Evolutionary conservation across 2,888 invertebrate genomes (phyloP), one percentile per base, ranked within the genome.

Genomic region (Sesamia inferens): DNA sequence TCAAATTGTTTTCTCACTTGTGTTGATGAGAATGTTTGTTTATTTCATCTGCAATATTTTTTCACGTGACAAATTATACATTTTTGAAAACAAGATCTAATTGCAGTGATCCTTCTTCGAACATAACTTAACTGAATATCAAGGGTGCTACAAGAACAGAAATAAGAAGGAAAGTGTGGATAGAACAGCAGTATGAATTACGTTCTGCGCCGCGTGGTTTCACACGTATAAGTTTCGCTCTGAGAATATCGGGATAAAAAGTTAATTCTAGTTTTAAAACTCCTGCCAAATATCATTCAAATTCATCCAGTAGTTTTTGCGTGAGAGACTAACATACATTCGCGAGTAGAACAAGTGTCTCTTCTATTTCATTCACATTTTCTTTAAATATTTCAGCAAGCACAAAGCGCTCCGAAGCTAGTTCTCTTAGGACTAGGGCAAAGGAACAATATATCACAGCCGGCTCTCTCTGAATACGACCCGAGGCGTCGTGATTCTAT

Each of bases 371-470:
- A 48, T 68, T 48, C 3, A 59, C 14, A 16, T 44, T 78, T 44
- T 22, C 5, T 74, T 54, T 44, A 10, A 57, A 39, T 24, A 68
- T 80, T 92, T 24, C 91, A 96, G 96, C 95, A 97, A 89, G 97
- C 97, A 72, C 97, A 97, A 92, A 97, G 97, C 89, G 97, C 97
- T 14, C 97, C 97, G 51, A 97, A 97, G 90, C 91, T 97, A 74
- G 97, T 96, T 76, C 94, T 92, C 5, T 68, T 90, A 14, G 91
- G 91, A 13, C 92, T 97, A 78, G 97, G 96, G 67, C 96, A 96
- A 87, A 89, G 95, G 0, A 97, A 97, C 90, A 97, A 97, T 86
- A 97, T 97, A 87, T 97, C 97, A 0, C 97, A 97, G 76, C 97
- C 97, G 6, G 96, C 94, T 44, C 96, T 97, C 39, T 96, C 97